Base-by-base conservation (phyloP, 1,140 invertebrate genomes). In the Bombyx mori region DNA sequence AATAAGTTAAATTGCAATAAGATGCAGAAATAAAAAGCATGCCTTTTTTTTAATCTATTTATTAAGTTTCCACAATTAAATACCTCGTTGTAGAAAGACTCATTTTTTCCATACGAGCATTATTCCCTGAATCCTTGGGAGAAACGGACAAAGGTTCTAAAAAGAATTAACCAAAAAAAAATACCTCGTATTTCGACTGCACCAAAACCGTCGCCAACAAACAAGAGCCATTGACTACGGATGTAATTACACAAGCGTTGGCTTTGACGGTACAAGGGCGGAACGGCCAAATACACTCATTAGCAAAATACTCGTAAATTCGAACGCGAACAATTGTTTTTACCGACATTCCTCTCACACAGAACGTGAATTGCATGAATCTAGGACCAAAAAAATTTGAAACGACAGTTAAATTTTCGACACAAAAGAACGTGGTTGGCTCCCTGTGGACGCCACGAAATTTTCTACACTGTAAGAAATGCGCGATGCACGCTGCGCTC, bases 271-370 rank as follows among this genome's bases (percentile, higher is more conserved):
- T 44, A 44, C 42, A 44, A 54, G 10, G 44, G 8, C 12, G 43
- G 53, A 51, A 44, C 35, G 42, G 9, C 50, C 43, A 62, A 62
- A 62, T 58, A 62, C 56, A 48, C 60, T 62, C 60, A 56, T 62
- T 62, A 62, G 48, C 56, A 44, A 58, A 53, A 56, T 47, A 53
- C 55, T 48, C 55, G 55, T 52, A 58, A 62, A 62, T 62, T 62
- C 57, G 60, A 45, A 54, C 54, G 56, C 48, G 60, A 62, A 62
- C 60, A 62, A 62, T 62, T 61, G 59, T 50, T 54, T 60, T 60
- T 54, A 8, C 53, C 35, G 47, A 44, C 35, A 22, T 54, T 22
- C 51, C 51, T 61, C 47, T 57, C 53, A 57, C 55, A 52, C 35
- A 43, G 54, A 49, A 56, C 22, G 46, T 10, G 54, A 35, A 55